Conservation (phyloP, 2,113 vertebrate genomes). For the Ginglymostoma cirratum region DNA sequence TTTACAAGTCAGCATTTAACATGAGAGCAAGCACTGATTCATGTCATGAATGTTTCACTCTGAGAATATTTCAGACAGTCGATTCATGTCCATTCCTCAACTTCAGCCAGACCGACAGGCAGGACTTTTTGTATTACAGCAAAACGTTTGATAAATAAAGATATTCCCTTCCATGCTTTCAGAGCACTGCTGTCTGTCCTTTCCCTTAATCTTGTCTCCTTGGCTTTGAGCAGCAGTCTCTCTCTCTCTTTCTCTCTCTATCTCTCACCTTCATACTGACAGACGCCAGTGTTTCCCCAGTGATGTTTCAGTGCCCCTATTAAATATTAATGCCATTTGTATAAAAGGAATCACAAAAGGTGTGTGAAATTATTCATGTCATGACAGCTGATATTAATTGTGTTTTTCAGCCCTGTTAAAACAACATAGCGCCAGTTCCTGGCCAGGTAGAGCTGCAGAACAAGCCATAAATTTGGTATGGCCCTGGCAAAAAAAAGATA, state of each 20-base stretch:
- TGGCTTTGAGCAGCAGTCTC: background rate
- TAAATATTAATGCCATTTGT: background rate
- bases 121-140: background rate
- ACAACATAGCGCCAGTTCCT: background rate
- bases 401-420: background rate
- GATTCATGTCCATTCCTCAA: background rate
- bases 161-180: background rate
- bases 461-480: background rate
- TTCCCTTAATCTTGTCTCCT: background rate
- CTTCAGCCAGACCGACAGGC: background rate
- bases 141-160: constrained; percentile 9
- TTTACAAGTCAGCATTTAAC: background rate
- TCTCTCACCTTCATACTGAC: background rate
- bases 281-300: background rate
- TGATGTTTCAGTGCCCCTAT: background rate
- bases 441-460: background rate
- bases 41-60: background rate
- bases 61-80: background rate
- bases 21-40: background rate
- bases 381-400: background rate
- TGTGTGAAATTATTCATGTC: background rate
- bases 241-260: background rate
- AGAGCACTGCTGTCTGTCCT: background rate
- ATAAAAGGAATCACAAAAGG: background rate
- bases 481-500: background rate